Conservation (phyloP, 2,888 invertebrate genomes). For the Dysmachus trigonus region DNA sequence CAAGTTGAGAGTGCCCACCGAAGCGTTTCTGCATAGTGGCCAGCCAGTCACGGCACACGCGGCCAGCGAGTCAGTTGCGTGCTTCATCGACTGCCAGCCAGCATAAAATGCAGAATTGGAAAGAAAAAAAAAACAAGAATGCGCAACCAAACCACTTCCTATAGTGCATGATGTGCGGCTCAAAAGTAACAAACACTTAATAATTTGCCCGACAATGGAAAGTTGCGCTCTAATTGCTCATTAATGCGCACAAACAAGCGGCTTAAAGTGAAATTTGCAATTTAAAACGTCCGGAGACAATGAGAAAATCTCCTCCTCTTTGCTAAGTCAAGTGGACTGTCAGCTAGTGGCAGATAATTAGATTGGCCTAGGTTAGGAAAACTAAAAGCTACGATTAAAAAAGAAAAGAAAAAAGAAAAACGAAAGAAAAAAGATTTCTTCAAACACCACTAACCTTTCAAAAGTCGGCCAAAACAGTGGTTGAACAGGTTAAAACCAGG, state of each 20-base stretch:
- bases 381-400: neutral
- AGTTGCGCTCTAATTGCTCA: constrained; percentile 6
- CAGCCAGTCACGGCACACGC: neutral
- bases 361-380: constrained; percentile 31
- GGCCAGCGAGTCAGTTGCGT: neutral
- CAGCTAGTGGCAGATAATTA: neutral
- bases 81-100: neutral
- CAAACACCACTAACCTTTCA: constrained; percentile 23
- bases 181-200: neutral
- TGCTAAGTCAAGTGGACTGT: neutral
- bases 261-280: constrained; percentile 11
- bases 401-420: neutral
- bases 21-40: neutral
- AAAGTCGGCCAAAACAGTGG: constrained; percentile 26
- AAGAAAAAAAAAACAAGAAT: neutral
- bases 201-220: neutral
- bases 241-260: neutral
- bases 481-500: constrained; percentile 31
- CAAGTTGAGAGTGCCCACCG: constrained; percentile 29
- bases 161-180: neutral
- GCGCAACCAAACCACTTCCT: neutral
- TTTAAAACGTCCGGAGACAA: constrained; percentile 3
- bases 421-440: neutral
- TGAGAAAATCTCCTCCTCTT: neutral
- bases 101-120: neutral